phyloP scores from a whole-genome alignment of 2,888 invertebrate species.

The Drosophila recens region DNA sequence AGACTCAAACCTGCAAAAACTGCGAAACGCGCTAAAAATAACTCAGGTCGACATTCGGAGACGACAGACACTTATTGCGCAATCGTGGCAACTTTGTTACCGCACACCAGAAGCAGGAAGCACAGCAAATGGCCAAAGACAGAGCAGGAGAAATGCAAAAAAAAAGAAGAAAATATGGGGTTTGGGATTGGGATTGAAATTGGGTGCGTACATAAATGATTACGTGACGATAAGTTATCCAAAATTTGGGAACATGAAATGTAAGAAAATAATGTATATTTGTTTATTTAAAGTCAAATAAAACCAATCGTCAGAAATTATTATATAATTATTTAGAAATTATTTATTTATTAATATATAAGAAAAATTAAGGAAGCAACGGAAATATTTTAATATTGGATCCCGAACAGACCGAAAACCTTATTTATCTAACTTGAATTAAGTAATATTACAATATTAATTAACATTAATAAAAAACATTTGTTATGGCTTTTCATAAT shows the following conservation, averaged over 20 bases:
- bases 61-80: constrained; percentile 61
- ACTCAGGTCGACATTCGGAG: constrained; percentile 40
- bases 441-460: no score
- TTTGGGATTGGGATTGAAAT: constrained; percentile 14
- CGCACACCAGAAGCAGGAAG: constrained; percentile 55
- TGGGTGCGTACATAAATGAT: neutral
- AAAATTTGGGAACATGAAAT: neutral
- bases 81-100: constrained; percentile 67
- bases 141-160: constrained; percentile 10
- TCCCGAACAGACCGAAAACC: no score
- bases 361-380: no score
- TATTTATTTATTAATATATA: no score
- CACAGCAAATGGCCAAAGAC: constrained; percentile 29
- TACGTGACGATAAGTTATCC: constrained; percentile 21
- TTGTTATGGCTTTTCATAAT: no score
- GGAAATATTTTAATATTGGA: no score
- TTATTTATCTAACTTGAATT: no score
- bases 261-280: neutral
- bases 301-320: no score
- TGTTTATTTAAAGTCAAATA: no score
- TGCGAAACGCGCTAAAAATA: constrained; percentile 56
- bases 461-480: no score
- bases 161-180: neutral
- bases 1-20: constrained; percentile 18
- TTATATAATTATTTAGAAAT: no score